Evolutionary conservation across 2,113 vertebrate genomes (phyloP), one percentile per base, ranked within the genome.

Genomic region (Halichoeres trimaculatus): DNA sequence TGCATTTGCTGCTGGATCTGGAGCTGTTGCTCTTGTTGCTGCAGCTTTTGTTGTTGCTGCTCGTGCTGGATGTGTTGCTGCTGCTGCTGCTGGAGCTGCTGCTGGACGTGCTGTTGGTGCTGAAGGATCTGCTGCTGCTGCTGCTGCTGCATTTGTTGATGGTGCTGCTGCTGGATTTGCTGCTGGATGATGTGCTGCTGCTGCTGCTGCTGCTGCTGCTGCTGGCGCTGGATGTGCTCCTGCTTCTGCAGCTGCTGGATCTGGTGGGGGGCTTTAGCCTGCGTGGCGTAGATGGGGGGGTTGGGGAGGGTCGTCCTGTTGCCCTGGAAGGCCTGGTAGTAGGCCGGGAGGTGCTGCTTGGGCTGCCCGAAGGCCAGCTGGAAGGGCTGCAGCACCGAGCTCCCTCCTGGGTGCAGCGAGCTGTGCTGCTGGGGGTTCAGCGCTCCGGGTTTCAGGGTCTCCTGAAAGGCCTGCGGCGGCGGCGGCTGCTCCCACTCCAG

Each of bases 281-380:
- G 92, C 2, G 81, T 50, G 0, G 85, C 53, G 57, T 94, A 95
- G 78, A 89, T 93, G 3, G 89, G 90, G 1, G 93, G 88, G 79
- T 94, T 94, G 0, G 94, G 93, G 30, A 94, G 76, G 40, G 91
- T 88, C 10, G 87, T 88, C 61, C 83, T 76, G 82, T 80, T 93
- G 35, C 96, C 94, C 78, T 96, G 95, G 86, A 98, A 98, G 67
- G 94, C 92, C 61, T 97, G 96, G 83, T 95, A 94, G 80, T 96
- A 92, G 9, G 94, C 92, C 0, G 92, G 89, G 74, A 96, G 93
- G 85, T 95, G 94, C 72, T 94, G 95, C 87, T 97, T 97, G 74
- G 96, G 96, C 87, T 97, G 96, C 76, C 98, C 98, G 10, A 99
- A 99, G 0, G 98, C 98, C 90, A 98, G 71, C 88, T 98, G 98